These are phyloP conservation scores for Choristoneura rosaceana DNA, from an alignment of 2,888 invertebrate genomes.

Conservation along the genomic window DNA sequence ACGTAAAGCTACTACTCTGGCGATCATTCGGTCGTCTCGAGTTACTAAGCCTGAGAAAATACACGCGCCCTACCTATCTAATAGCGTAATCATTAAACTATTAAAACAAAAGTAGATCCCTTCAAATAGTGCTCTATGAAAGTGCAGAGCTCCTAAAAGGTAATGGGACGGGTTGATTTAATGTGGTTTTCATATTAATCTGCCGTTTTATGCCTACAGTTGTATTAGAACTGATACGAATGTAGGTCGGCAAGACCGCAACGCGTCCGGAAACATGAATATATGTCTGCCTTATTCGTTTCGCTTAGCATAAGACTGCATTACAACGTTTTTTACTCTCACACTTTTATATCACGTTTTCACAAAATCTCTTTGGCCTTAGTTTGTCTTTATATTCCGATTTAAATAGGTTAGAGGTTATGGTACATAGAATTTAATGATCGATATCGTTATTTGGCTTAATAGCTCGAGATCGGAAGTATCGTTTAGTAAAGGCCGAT, in stretches of 20 bases:
- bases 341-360: neutral
- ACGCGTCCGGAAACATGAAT: constrained; percentile 46
- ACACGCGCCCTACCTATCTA: neutral
- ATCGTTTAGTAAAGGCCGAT: constrained; percentile 30
- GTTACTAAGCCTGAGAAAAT: constrained; percentile 32
- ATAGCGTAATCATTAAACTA: constrained; percentile 4
- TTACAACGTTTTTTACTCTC: constrained; percentile 39
- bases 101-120: constrained; percentile 13
- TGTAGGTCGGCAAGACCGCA: constrained; percentile 51
- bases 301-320: constrained; percentile 39
- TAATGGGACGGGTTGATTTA: constrained; percentile 31
- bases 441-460: neutral
- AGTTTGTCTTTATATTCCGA: neutral
- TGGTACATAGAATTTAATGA: constrained; percentile 1
- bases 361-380: neutral
- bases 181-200: constrained; percentile 37
- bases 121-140: constrained; percentile 19
- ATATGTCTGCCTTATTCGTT: constrained; percentile 33
- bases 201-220: constrained; percentile 26
- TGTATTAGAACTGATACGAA: constrained; percentile 46
- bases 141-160: constrained; percentile 19
- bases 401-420: neutral
- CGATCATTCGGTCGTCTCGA: constrained; percentile 49
- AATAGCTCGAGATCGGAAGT: constrained; percentile 15
- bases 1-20: constrained; percentile 55